Percentiles rank a stretch among this genome's conserved stretches.
Conservation (phyloP, 2,888 invertebrate genomes). For the Pyralis farinalis region DNA sequence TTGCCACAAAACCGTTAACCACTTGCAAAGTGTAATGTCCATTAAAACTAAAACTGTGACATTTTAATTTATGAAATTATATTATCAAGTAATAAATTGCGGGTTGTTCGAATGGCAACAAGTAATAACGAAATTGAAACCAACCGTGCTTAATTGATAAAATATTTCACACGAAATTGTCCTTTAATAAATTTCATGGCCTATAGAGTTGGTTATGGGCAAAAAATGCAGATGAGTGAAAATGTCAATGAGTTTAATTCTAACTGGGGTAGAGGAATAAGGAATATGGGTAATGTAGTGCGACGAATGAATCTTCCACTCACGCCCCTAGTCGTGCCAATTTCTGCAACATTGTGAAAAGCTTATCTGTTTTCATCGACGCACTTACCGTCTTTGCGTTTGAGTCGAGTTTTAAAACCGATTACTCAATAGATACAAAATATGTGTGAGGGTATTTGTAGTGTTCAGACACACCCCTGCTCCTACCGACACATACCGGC, state of each 20-base stretch:
- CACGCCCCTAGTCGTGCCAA: conserved; percentile 38
- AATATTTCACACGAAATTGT: conserved; percentile 61
- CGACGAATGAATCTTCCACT: conserved; percentile 46
- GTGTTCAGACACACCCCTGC: conserved; percentile 23
- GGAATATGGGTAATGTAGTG: conserved; percentile 55
- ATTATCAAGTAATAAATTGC: conserved; percentile 47
- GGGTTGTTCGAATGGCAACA: conserved; percentile 54
- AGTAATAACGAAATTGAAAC: conserved; percentile 60
- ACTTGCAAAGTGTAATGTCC: conserved; percentile 37
- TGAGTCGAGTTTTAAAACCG: conserved; percentile 18
- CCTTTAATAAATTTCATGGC: conserved; percentile 70
- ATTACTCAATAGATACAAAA: conserved; percentile 12
- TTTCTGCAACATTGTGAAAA: conserved; percentile 27
- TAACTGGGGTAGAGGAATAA: conserved; percentile 40
- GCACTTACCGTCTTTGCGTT: conserved; percentile 13
- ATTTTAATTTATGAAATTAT: conserved; percentile 53
- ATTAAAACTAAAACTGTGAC: conserved; percentile 41
- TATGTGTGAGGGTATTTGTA: conserved; percentile 21
- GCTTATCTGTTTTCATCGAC: conserved; percentile 12
- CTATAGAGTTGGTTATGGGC: conserved; percentile 55
- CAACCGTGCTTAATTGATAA: conserved; percentile 70
- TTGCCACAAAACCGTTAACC: conserved; percentile 37
- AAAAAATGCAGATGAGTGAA: conserved; percentile 71
- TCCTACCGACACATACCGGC: conserved; percentile 20
- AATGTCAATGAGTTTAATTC: conserved; percentile 63